Evolutionary conservation across 92 coral and sea anemone species (phyloP).

Genomic region (Galaxea fascicularis): DNA sequence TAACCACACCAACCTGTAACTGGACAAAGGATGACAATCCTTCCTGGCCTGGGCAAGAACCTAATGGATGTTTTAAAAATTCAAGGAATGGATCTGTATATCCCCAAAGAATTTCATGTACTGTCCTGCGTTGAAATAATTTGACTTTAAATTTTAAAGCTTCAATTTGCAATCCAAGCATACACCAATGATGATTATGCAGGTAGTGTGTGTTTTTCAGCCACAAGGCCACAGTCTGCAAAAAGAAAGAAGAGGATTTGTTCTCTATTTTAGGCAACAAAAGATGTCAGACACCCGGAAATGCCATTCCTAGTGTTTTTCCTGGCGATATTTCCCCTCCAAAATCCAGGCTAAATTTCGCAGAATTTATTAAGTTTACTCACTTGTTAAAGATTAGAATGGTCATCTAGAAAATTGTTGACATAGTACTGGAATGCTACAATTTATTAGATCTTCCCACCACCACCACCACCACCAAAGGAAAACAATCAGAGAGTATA

Average conservation of each 20-base stretch:
- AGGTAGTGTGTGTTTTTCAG: constrained; percentile 50
- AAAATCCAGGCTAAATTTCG: no score
- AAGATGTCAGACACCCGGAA: no score
- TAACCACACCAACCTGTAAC: constrained; percentile 71
- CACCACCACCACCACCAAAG: no score
- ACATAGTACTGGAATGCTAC: no score
- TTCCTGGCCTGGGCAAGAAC: constrained; percentile 55
- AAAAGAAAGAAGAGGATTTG: not conserved
- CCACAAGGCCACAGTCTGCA: constrained; percentile 74
- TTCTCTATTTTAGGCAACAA: not conserved
- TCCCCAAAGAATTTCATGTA: constrained; percentile 87
- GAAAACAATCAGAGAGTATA: no score
- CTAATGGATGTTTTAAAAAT: not conserved
- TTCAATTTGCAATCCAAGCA: not conserved
- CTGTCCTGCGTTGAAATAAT: constrained; percentile 70
- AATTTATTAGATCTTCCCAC: no score
- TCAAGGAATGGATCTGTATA: constrained; percentile 69
- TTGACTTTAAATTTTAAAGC: not conserved
- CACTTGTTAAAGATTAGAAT: no score
- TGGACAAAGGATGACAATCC: constrained; percentile 74
- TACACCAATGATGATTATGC: not conserved
- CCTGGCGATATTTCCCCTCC: no score
- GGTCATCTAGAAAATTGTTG: no score
- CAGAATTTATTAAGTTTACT: no score
- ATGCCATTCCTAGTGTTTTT: no score